These are phyloP conservation scores for Agriopis leucophaearia DNA, from an alignment of 2,888 invertebrate genomes.

Conservation along the genomic window DNA sequence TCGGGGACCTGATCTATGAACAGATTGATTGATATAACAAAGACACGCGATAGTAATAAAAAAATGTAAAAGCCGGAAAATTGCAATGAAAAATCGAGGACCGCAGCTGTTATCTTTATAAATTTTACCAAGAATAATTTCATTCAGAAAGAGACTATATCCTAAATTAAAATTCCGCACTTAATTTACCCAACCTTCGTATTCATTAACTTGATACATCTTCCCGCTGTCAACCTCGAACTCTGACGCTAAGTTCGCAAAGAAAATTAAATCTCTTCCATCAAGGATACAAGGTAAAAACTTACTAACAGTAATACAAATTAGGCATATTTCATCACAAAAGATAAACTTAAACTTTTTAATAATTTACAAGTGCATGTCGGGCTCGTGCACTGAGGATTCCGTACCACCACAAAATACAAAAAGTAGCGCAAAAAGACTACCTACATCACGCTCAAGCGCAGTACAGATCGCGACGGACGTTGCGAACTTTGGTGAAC, in stretches of 20 bases:
- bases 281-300: background rate
- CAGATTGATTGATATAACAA: no score
- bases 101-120: background rate
- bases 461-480: no score
- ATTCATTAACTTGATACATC: slow-evolving; percentile 15
- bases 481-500: no score
- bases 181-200: slow-evolving; percentile 10
- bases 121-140: background rate
- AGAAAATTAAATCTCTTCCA: slow-evolving; percentile 38
- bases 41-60: no score
- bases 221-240: slow-evolving; percentile 14
- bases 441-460: no score
- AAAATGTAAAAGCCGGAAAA: background rate
- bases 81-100: no score
- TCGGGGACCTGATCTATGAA: no score
- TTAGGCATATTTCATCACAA: background rate
- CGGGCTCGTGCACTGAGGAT: no score
- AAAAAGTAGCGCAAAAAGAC: no score
- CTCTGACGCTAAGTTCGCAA: slow-evolving; percentile 21
- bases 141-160: background rate
- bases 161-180: slow-evolving; percentile 17
- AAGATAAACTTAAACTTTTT: no score
- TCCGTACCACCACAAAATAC: no score
- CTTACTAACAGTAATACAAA: slow-evolving; percentile 1
- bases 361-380: no score